Evolutionary conservation across 2,113 vertebrate species (phyloP).

Genomic region (Poecilia latipinna): DNA sequence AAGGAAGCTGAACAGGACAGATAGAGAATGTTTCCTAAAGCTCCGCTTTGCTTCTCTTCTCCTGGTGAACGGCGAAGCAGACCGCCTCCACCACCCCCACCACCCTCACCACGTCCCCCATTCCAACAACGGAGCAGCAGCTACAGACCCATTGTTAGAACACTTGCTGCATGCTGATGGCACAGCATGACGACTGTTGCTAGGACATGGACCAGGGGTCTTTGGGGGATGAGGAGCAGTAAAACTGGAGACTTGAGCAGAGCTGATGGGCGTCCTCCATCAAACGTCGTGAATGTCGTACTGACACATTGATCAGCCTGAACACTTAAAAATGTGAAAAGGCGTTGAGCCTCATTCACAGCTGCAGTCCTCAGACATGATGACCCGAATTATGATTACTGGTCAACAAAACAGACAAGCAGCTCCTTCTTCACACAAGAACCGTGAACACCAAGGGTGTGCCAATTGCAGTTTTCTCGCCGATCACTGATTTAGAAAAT

Average conservation of each 20-base stretch:
- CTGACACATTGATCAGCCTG: neutral
- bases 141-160: slow-evolving; percentile 18
- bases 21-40: slow-evolving; percentile 4
- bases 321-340: neutral
- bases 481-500: too few species aligned
- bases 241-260: slow-evolving; percentile 3
- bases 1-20: slow-evolving; percentile 21
- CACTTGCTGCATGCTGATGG: slow-evolving; percentile 52
- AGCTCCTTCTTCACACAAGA: too few species aligned
- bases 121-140: slow-evolving; percentile 18
- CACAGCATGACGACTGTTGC: slow-evolving; percentile 57
- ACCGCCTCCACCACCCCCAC: slow-evolving; percentile 21
- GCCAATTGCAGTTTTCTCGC: too few species aligned
- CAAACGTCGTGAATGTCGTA: slow-evolving; percentile 1
- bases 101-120: neutral
- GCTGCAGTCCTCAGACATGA: too few species aligned
- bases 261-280: slow-evolving; percentile 39
- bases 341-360: too few species aligned
- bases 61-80: slow-evolving; percentile 14
- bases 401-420: too few species aligned
- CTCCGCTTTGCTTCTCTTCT: slow-evolving; percentile 25
- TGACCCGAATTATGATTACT: too few species aligned
- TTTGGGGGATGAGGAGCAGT: neutral
- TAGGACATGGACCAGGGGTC: slow-evolving; percentile 36
- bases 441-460: too few species aligned